Base-by-base conservation (phyloP, 2,888 invertebrate species). In the Drosophila kokeensis region DNA sequence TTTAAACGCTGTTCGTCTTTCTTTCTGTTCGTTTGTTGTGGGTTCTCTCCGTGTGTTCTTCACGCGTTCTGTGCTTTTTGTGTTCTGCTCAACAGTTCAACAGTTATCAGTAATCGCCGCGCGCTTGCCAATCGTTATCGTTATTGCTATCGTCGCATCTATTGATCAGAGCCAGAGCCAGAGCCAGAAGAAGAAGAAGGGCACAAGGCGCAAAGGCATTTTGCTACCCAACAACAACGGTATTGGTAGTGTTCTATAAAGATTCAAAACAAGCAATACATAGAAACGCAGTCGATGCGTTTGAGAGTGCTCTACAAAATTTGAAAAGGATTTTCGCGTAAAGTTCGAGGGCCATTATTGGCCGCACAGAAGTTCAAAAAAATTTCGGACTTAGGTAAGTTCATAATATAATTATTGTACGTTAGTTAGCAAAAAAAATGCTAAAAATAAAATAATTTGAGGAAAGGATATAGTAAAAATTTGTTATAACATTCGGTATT, bases 1-100 rank as follows among this genome's bases (percentile, higher is more conserved):
- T 82, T 92, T 91, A 92, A 91, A 91, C 91, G 91, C 84, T 82
- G 88, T 75, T 89, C 83, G 86, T 88, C 90, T 87, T 88, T 87
- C 87, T 90, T 87, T 85, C 82, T 88, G 87, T 88, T 87, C 90
- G 89, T 82, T 87, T 66, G 89, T 66, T 79, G 82, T 79, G 83
- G 82, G 83, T 74, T 78, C 82, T 81, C 75, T 64, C 53, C 66
- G 45, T 72, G 68, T 61, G 55, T 57, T 52, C 61, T 53, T 69
- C 27, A 55, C 55, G 55, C 38, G 55, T 55, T 55, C 57, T 62
- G 59, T 50, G 57, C 53, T 72, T 67, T 67, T 4, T 27, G 42
- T 24, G 27, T n/a, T 53, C 58, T 40, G 76, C 50, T 45, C 27
- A 2, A 38, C 64, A 75, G 67, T 68, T 54, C 29, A 36, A 49